These are phyloP conservation scores for Sarcophaga peregrina DNA, from an alignment of 1,140 invertebrate genomes.

Conservation along the genomic window DNA sequence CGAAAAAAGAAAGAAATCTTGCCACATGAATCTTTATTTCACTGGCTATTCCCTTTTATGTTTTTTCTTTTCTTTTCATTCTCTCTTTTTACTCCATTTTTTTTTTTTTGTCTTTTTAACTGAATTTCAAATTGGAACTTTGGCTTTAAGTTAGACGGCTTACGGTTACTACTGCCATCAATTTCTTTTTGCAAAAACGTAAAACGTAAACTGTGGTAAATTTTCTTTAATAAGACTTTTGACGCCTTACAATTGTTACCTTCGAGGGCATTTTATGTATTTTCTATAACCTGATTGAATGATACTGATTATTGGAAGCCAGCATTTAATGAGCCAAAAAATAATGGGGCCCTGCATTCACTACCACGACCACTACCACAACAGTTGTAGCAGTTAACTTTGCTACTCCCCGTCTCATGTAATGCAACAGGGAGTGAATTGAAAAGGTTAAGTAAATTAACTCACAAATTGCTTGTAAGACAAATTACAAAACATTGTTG, in stretches of 20 bases:
- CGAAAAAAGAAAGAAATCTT: not conserved
- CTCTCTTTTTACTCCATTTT: not conserved
- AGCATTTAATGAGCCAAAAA: conserved; percentile 37
- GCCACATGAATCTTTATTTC: not conserved
- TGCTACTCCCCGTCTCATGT: too few relatives aligned
- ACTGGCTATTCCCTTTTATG: not conserved
- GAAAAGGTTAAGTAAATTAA: not conserved
- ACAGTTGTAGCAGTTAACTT: too few relatives aligned
- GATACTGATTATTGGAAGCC: conserved; percentile 33
- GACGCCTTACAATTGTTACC: conserved; percentile 34
- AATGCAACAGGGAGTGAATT: too few relatives aligned
- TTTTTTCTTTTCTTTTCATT: not conserved
- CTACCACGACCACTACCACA: too few relatives aligned
- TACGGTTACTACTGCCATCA: not conserved
- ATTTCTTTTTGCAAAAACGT: not conserved
- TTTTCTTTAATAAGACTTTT: conserved; percentile 41
- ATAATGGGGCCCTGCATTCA: not conserved
- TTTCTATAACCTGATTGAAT: conserved; percentile 13
- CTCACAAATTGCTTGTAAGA: not conserved
- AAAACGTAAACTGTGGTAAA: conserved; percentile 24
- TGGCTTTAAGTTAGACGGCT: not conserved
- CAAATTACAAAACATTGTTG: conserved; percentile 3
- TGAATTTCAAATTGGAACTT: not conserved
- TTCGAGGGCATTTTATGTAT: not conserved
- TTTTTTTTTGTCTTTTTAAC: not conserved